Evolutionary conservation across 2,888 invertebrate genomes (phyloP).

Genomic region (Rhimphoctona megacephalus): DNA sequence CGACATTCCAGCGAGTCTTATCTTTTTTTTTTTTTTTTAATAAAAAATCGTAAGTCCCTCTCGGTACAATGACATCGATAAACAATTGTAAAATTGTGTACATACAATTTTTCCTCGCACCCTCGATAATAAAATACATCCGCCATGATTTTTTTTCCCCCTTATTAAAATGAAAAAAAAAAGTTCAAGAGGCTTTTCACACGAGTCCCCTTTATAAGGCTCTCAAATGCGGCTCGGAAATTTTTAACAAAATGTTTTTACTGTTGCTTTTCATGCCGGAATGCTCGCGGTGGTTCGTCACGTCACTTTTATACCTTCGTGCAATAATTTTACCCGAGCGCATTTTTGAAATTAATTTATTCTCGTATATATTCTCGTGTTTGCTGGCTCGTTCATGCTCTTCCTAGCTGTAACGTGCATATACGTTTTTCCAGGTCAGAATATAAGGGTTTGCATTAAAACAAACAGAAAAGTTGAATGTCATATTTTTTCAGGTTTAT

Average conservation of each 20-base stretch:
- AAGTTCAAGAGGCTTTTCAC: slow-evolving; percentile 14
- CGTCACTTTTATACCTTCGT: neutral
- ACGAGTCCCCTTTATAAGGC: neutral
- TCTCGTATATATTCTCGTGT: slow-evolving; percentile 51
- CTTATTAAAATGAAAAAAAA: neutral
- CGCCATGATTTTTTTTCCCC: neutral
- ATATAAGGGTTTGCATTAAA: neutral
- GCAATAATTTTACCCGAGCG: slow-evolving; percentile 14
- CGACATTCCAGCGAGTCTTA: too few relatives aligned
- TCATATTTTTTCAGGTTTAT: neutral
- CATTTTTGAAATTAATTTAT: slow-evolving; percentile 43
- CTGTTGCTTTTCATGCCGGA: slow-evolving; percentile 2
- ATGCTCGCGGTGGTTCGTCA: neutral
- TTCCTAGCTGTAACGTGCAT: neutral
- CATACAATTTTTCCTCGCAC: slow-evolving; percentile 7
- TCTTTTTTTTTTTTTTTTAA: too few relatives aligned
- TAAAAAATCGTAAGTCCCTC: too few relatives aligned
- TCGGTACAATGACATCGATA: neutral
- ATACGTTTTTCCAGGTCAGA: slow-evolving; percentile 14
- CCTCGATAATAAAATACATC: slow-evolving; percentile 13
- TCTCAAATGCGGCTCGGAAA: neutral
- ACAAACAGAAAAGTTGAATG: neutral
- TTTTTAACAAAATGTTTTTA: slow-evolving; percentile 32
- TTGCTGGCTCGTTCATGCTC: slow-evolving; percentile 10
- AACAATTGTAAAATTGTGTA: slow-evolving; percentile 23